Evolutionary conservation across 1,140 invertebrate genomes (phyloP).

Genomic region (Yoshiicerus persimilis): DNA sequence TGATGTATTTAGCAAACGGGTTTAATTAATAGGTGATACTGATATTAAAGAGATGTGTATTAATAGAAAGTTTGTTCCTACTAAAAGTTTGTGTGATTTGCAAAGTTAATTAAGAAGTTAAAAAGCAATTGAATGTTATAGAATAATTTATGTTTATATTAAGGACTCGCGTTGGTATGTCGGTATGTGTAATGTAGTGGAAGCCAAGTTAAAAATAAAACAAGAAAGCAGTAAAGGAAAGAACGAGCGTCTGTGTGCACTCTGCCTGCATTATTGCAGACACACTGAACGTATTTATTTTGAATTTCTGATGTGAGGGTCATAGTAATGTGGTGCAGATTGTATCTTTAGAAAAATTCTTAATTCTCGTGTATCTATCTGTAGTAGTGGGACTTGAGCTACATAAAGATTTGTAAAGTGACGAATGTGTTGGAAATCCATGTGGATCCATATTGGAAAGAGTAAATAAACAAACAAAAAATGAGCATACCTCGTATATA

Average conservation of each 20-base stretch:
- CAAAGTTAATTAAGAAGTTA: not conserved
- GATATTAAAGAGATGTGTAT: no score
- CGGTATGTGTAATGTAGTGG: not conserved
- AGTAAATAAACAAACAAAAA: not conserved
- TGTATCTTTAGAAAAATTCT: no score
- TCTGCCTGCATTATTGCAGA: not conserved
- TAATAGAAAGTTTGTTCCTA: not conserved
- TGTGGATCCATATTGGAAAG: not conserved
- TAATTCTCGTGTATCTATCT: no score
- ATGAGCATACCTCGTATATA: not conserved
- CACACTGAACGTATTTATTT: not conserved
- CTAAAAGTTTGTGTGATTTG: not conserved
- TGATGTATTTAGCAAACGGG: no score
- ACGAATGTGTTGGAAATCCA: not conserved
- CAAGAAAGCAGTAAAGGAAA: not conserved
- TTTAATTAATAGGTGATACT: no score
- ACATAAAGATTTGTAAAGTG: no score
- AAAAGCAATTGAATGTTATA: not conserved
- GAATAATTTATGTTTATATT: not conserved
- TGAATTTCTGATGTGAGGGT: not conserved
- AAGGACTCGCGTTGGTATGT: not conserved
- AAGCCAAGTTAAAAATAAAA: not conserved
- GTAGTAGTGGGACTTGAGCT: no score
- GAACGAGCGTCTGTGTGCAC: not conserved
- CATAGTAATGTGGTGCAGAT: no score